These are phyloP conservation scores for Sebastes fasciatus DNA, from an alignment of 2,113 vertebrate species.

Conservation along the genomic window DNA sequence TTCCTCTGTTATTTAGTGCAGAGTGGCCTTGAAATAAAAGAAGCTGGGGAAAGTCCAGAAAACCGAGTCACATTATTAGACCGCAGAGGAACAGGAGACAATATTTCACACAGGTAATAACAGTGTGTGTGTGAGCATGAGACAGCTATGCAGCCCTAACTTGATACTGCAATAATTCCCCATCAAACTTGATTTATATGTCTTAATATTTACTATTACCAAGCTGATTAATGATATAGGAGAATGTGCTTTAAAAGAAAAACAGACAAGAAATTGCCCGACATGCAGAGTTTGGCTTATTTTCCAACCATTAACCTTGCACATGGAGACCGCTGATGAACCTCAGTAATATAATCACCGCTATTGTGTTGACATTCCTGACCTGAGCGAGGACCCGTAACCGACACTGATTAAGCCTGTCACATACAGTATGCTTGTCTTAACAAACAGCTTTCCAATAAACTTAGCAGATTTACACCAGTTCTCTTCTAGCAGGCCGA, in stretches of 20 bases:
- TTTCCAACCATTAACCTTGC: slow-evolving; percentile 1
- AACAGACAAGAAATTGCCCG: background rate
- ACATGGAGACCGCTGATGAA: slow-evolving; percentile 8
- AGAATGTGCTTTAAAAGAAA: background rate
- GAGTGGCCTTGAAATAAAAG: slow-evolving; percentile 61
- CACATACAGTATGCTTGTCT: slow-evolving; percentile 34
- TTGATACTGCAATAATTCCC: slow-evolving; percentile 3
- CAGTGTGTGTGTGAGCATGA: slow-evolving; percentile 30
- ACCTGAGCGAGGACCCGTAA: slow-evolving; percentile 14
- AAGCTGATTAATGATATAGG: slow-evolving; percentile 9
- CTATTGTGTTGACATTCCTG: slow-evolving; percentile 42
- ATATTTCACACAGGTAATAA: slow-evolving; percentile 60
- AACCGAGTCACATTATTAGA: slow-evolving; percentile 41
- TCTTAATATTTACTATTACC: slow-evolving; percentile 11
- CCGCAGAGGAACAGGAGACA: slow-evolving; percentile 41
- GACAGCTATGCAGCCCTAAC: background rate
- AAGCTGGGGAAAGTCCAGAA: slow-evolving; percentile 67
- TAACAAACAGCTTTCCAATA: slow-evolving; percentile 44
- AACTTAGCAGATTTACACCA: slow-evolving; percentile 25
- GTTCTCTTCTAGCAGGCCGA: background rate
- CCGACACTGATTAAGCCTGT: slow-evolving; percentile 49
- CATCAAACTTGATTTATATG: slow-evolving; percentile 12
- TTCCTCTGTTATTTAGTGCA: slow-evolving; percentile 73
- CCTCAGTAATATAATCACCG: slow-evolving; percentile 15
- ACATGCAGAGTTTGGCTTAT: background rate